A percentile compares a stretch with the other conserved stretches of the same genome.
phyloP scores from a whole-genome alignment of 1,140 invertebrate species.

The Drosophila lacertosa region DNA sequence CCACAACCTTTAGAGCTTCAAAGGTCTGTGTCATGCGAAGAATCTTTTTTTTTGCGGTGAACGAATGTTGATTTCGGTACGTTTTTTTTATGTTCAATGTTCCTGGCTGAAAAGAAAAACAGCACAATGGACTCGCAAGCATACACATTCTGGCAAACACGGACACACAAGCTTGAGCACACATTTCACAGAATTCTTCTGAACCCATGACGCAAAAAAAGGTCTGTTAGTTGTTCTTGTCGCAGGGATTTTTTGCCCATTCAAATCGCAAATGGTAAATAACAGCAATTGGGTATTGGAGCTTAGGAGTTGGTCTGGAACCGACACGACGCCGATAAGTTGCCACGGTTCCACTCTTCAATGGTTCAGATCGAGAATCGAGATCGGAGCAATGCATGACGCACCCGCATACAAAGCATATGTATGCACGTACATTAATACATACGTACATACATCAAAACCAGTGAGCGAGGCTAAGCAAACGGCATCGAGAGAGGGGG shows the following conservation, averaged over 20 bases:
- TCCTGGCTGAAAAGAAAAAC: constrained; percentile 13
- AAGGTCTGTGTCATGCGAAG: neutral
- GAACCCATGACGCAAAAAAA: constrained; percentile 25
- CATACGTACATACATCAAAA: neutral
- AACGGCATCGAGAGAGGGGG: constrained; percentile 5
- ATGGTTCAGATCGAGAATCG: constrained; percentile 24
- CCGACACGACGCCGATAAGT: constrained; percentile 18
- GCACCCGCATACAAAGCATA: constrained; percentile 55
- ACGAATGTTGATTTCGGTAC: constrained; percentile 20
- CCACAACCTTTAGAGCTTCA: no score
- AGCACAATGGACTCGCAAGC: constrained; percentile 22
- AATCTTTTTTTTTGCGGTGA: constrained; percentile 6
- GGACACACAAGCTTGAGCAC: neutral
- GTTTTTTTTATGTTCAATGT: neutral
- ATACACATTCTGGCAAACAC: neutral
- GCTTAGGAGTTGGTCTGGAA: constrained; percentile 26
- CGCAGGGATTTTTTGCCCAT: constrained; percentile 26
- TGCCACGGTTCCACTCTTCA: constrained; percentile 18
- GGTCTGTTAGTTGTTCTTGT: constrained; percentile 25
- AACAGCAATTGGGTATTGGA: constrained; percentile 38
- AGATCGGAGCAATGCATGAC: constrained; percentile 37
- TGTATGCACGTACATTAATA: neutral
- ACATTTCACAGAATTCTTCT: constrained; percentile 30
- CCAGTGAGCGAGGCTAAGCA: constrained; percentile 1
- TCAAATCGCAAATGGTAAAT: constrained; percentile 42